These are phyloP conservation scores for Nasonovia ribisnigri DNA, from an alignment of 2,888 invertebrate species.

Conservation along the genomic window DNA sequence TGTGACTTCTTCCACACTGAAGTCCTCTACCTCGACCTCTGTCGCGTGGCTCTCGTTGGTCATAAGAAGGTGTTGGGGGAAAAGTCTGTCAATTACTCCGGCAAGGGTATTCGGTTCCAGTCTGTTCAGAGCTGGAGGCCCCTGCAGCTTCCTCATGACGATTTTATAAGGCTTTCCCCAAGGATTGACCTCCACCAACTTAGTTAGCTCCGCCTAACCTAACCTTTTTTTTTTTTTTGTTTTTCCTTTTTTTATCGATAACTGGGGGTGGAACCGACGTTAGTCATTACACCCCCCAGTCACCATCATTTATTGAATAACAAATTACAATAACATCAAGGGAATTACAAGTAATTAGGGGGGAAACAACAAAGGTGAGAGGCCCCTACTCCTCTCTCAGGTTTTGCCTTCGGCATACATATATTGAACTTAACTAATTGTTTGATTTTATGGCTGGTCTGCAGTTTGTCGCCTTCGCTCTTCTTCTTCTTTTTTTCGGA, in stretches of 20 bases:
- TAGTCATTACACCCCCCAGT: neutral
- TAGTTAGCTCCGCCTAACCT: neutral
- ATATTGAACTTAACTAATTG: no score
- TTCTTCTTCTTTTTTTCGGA: no score
- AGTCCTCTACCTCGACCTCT: neutral
- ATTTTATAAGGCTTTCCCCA: constrained; percentile 2
- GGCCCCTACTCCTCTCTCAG: no score
- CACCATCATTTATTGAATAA: no score
- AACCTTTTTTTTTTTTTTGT: constrained; percentile 21
- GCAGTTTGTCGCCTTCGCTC: no score
- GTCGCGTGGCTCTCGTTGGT: no score
- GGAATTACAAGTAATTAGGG: no score
- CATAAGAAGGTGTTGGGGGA: neutral
- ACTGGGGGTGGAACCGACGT: constrained; percentile 32
- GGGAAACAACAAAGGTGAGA: no score
- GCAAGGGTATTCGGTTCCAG: neutral
- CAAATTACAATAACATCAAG: no score
- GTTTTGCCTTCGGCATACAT: no score
- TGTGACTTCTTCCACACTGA: neutral
- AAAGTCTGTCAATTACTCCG: neutral
- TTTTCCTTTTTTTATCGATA: neutral
- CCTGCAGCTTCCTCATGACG: neutral
- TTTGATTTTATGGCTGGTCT: no score
- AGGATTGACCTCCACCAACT: neutral
- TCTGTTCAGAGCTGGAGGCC: neutral